Conservation (phyloP, 2,888 invertebrate genomes). For the Entomobrya proxima region DNA sequence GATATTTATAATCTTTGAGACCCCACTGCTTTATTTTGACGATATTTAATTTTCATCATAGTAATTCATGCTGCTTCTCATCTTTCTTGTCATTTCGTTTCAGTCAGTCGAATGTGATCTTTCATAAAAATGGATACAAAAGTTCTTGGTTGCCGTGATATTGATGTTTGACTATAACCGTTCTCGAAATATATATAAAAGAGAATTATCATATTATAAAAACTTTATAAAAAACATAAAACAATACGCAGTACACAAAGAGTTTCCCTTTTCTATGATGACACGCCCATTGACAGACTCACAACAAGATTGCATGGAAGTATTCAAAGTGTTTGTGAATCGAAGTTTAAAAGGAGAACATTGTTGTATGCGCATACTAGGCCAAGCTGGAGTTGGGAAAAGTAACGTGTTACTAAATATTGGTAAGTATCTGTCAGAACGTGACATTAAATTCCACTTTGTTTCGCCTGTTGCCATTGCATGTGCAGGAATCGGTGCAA, state of each 20-base stretch:
- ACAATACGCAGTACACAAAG: background rate
- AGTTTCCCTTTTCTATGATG: background rate
- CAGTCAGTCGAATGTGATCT: too few species aligned
- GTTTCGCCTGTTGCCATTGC: background rate
- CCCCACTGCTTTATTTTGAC: too few species aligned
- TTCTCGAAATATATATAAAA: too few species aligned
- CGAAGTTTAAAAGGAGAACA: background rate
- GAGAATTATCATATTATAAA: background rate
- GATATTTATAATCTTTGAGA: too few species aligned
- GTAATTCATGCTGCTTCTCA: too few species aligned
- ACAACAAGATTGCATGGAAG: background rate
- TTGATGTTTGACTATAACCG: too few species aligned
- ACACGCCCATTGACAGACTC: background rate
- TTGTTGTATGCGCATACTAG: background rate
- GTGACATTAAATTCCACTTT: background rate
- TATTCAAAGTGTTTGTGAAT: background rate
- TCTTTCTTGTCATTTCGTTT: too few species aligned
- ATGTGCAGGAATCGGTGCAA: background rate
- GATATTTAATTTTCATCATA: too few species aligned
- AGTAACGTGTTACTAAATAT: background rate
- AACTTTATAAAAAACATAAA: background rate
- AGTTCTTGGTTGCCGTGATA: too few species aligned
- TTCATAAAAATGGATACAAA: too few species aligned
- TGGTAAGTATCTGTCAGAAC: background rate
- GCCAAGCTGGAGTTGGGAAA: background rate